These are phyloP conservation scores for Polydrusus pterygomalis DNA, from an alignment of 2,888 invertebrate species.

Conservation along the genomic window DNA sequence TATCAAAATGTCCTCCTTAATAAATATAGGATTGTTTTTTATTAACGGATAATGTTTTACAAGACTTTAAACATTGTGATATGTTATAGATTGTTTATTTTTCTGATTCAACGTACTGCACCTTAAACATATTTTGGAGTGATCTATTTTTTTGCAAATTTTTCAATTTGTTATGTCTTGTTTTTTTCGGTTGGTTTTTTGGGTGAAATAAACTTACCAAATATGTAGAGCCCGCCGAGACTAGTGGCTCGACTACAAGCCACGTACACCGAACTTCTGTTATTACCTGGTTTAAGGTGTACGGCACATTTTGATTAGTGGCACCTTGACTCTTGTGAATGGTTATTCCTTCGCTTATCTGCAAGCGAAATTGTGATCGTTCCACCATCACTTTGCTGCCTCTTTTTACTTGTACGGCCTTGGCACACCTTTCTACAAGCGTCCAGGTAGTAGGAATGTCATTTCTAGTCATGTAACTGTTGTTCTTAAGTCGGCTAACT, in stretches of 20 bases:
- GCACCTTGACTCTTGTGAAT: too few species aligned
- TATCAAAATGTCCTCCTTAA: background rate
- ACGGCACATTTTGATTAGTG: too few species aligned
- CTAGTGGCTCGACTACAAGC: too few species aligned
- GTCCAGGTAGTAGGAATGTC: background rate
- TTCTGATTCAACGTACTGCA: background rate
- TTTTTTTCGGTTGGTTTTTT: too few species aligned
- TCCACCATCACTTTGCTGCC: too few species aligned
- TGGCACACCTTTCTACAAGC: background rate
- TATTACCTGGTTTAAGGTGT: background rate
- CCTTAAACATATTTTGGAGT: background rate
- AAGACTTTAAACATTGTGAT: too few species aligned
- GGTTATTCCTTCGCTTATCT: too few species aligned
- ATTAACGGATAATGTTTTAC: background rate
- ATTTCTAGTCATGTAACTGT: background rate
- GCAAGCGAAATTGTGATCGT: too few species aligned
- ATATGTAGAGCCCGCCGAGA: conserved; percentile 24
- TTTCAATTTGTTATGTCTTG: conserved; percentile 17
- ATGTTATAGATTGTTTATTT: background rate
- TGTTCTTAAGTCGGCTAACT: background rate
- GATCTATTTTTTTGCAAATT: too few species aligned
- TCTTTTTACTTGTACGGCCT: too few species aligned
- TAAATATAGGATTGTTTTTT: conserved; percentile 28
- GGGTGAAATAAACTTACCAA: conserved; percentile 25
- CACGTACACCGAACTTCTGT: conserved; percentile 20